Conservation (phyloP, 2,888 invertebrate genomes). For the Cephalotes varians region DNA sequence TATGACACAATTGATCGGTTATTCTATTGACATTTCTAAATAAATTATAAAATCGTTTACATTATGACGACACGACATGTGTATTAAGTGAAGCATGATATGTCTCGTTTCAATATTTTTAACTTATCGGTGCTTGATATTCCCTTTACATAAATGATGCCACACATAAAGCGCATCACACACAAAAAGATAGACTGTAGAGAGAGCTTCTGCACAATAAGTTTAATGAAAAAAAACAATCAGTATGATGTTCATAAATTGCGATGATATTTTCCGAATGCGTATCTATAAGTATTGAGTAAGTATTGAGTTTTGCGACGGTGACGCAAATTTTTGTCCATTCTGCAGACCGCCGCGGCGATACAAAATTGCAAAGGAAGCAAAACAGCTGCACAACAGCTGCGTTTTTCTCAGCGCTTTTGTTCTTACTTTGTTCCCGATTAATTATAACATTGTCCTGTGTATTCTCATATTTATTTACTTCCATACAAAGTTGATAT, state of each 20-base stretch:
- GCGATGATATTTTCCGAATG: background rate
- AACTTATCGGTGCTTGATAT: background rate
- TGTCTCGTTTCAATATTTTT: background rate
- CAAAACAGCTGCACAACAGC: conserved; percentile 52
- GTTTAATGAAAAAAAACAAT: background rate
- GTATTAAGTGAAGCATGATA: background rate
- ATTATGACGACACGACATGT: background rate
- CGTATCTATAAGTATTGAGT: background rate
- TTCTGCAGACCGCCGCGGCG: background rate
- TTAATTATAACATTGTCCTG: conserved; percentile 38
- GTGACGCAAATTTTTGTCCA: conserved; percentile 18
- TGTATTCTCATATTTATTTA: conserved; percentile 7
- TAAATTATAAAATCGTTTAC: conserved; percentile 31
- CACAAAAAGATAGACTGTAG: background rate
- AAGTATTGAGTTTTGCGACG: background rate
- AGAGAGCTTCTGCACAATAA: too few relatives aligned
- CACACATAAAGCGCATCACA: background rate
- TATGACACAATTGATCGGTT: background rate
- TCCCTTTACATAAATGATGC: background rate
- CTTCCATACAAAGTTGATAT: background rate
- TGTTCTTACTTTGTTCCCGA: conserved; percentile 30
- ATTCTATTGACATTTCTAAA: conserved; percentile 7
- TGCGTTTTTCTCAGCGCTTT: conserved; percentile 44
- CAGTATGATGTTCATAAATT: background rate
- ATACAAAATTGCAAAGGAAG: conserved; percentile 31